phyloP scores from a whole-genome alignment of 2,888 invertebrate genomes.

The Scaptomyza flava region DNA sequence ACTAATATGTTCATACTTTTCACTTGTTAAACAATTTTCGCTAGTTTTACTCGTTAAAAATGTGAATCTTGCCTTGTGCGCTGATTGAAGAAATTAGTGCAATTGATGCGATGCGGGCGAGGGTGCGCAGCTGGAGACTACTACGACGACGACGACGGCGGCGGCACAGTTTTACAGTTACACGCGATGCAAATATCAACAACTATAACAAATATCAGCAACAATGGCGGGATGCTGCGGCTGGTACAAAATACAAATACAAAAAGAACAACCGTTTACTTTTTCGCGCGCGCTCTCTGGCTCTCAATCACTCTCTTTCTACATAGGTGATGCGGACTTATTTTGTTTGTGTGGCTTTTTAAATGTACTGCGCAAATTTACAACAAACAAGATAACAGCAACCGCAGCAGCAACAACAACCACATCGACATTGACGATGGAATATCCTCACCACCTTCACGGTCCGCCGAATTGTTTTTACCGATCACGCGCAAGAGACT shows the following conservation, averaged over 20 bases:
- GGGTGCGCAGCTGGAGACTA: slow-evolving; percentile 36
- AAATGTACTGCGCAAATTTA: slow-evolving; percentile 70
- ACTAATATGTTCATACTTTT: slow-evolving; percentile 36
- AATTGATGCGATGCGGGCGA: slow-evolving; percentile 63
- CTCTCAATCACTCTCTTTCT: slow-evolving; percentile 32
- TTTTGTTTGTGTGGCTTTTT: slow-evolving; percentile 30
- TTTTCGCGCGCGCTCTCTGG: slow-evolving; percentile 47
- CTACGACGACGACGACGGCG: slow-evolving; percentile 25
- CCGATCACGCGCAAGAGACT: slow-evolving; percentile 78
- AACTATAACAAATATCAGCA: slow-evolving; percentile 40
- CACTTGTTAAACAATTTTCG: slow-evolving; percentile 72
- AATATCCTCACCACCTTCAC: slow-evolving; percentile 76
- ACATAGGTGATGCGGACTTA: slow-evolving; percentile 15
- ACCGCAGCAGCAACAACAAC: slow-evolving; percentile 55
- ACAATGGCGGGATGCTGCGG: slow-evolving; percentile 64
- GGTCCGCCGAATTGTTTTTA: slow-evolving; percentile 69
- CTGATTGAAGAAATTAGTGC: slow-evolving; percentile 78
- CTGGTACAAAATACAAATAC: slow-evolving; percentile 50
- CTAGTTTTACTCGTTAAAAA: slow-evolving; percentile 74
- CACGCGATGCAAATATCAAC: slow-evolving; percentile 65
- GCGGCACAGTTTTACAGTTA: slow-evolving; percentile 73
- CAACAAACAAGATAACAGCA: slow-evolving; percentile 60
- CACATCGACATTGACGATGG: slow-evolving; percentile 53
- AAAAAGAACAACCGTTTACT: slow-evolving; percentile 56
- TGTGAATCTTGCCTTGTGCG: slow-evolving; percentile 69